Conservation (phyloP, 2,113 vertebrate genomes). For the Oncorhynchus tshawytscha region DNA sequence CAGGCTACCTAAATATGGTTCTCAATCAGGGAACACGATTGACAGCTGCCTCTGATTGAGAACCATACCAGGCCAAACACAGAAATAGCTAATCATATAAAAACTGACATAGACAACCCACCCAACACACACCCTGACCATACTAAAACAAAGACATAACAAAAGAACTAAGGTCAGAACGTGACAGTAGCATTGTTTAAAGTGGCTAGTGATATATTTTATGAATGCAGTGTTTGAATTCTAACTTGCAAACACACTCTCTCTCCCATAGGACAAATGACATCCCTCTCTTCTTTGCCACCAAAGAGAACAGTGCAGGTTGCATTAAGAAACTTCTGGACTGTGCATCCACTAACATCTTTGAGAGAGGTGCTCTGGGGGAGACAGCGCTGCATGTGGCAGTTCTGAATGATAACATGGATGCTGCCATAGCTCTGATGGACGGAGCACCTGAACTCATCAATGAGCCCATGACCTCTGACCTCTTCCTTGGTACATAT, state of each 20-base stretch:
- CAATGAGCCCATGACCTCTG: conserved; percentile 89
- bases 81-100: too few species aligned
- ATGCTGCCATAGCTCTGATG: conserved; percentile 83
- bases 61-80: too few species aligned
- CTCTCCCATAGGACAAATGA: conserved; percentile 78
- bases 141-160: too few species aligned
- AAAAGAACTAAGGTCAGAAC: too few species aligned
- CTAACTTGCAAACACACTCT: neutral
- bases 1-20: too few species aligned
- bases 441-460: conserved; percentile 87
- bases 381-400: conserved; percentile 92
- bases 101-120: too few species aligned
- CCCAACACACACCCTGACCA: too few species aligned
- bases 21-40: too few species aligned
- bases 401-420: conserved; percentile 81
- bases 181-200: too few species aligned
- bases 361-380: conserved; percentile 90
- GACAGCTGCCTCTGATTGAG: too few species aligned
- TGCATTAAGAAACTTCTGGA: conserved; percentile 82
- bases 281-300: conserved; percentile 84
- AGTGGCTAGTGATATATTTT: too few species aligned
- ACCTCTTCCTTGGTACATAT: conserved; percentile 84
- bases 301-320: conserved; percentile 80
- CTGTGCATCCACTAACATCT: conserved; percentile 79
- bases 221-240: too few species aligned